Percentiles rank a stretch among this genome's conserved stretches.
These are phyloP conservation scores for Scomber scombrus DNA, from an alignment of 2,113 vertebrate species.

Conservation along the genomic window DNA sequence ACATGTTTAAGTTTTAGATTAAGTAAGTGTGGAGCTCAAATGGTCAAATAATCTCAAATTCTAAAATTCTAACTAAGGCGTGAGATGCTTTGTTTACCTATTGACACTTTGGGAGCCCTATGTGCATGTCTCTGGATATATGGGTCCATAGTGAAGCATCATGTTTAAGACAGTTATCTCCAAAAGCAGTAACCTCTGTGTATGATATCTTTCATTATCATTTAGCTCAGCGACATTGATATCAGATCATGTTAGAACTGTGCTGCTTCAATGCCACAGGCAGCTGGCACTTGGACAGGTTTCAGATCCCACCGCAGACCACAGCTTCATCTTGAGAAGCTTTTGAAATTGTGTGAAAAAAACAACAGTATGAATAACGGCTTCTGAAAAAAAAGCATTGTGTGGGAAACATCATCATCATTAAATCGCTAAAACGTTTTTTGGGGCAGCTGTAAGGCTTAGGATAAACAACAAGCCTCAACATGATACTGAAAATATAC, in stretches of 20 bases:
- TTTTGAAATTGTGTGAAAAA: not conserved
- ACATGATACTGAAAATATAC: no score
- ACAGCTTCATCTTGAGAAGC: not conserved
- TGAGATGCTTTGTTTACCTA: no score
- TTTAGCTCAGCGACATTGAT: not conserved
- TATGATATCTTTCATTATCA: not conserved
- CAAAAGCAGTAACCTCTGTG: not conserved
- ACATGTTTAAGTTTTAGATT: not conserved
- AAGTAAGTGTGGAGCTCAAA: no score
- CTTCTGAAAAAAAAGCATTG: not conserved
- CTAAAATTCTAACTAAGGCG: no score
- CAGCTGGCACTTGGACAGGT: slow-evolving; percentile 1
- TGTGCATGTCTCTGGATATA: not conserved
- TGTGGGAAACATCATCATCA: not conserved
- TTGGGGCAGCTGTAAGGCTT: not conserved
- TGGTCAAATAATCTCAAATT: no score
- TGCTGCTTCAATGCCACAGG: not conserved
- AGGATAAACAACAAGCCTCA: not conserved
- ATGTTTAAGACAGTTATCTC: not conserved
- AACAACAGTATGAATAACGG: not conserved
- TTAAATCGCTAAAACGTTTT: not conserved
- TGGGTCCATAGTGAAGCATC: not conserved
- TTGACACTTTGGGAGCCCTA: not conserved
- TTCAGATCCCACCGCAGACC: slow-evolving; percentile 38
- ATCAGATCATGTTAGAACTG: not conserved